Base-by-base conservation (phyloP, 2,888 invertebrate genomes). In the Leucophenga maculata region DNA sequence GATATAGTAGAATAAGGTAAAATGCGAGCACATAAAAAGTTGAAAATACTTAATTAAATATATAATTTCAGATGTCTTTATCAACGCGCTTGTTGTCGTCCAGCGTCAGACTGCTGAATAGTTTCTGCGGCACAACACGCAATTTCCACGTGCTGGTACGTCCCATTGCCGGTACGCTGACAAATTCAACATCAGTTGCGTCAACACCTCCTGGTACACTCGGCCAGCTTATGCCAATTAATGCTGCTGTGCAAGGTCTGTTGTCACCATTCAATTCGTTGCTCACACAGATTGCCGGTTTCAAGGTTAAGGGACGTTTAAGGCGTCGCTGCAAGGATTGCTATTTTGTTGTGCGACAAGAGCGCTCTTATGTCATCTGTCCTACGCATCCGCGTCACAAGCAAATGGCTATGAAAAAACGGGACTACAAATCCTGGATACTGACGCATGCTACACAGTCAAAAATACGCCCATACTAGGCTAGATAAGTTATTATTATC, bases 331-430 rank as follows among this genome's bases (percentile, higher is more conserved):
- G 97, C 84, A 93, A 93, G 86, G 93, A 93, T 80, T 97, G 97
- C 85, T 94, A 93, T 80, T 90, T 93, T 80, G 93, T 94, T 13
- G 89, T 90, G 55, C 89, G 93, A 69, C 90, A 94, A 78, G 91
- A 93, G 76, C 90, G 94, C 70, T 84, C 92, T 77, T 94, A 92
- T 86, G 92, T 94, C 54, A 91, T 94, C 75, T 97, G 96, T 78
- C 93, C 92, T 68, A 92, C 92, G 32, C 92, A 92, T 83, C 93
- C 93, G 22, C 91, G 95, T 48, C 96, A 97, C 85, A 96, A 96
- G 84, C 95, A 95, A 88, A 93, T 93, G 92, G 89, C 92, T 16
- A 93, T 93, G 90, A 90, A 91, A 70, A 91, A 92, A 70, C 91
- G 91, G 75, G 93, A 92, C 13, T 91, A 91, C 74, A 93, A 93